Evolutionary conservation across 2,888 invertebrate species (phyloP).

Genomic region (Cheilosia vulpina): DNA sequence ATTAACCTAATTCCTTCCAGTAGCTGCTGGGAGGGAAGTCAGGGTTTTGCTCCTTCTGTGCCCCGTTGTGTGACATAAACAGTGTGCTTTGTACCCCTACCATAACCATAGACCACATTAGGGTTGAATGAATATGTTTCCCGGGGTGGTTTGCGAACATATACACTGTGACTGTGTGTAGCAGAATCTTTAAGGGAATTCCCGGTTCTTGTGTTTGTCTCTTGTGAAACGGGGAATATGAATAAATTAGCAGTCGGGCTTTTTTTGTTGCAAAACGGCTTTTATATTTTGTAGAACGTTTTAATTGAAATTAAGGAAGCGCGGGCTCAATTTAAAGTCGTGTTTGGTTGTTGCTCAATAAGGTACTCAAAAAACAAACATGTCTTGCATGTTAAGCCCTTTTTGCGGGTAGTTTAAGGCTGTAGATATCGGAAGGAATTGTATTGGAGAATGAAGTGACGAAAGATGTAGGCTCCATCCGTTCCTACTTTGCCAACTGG

Average conservation of each 20-base stretch:
- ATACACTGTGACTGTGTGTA: not conserved
- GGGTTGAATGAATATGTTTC: conserved; percentile 51
- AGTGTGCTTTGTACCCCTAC: conserved; percentile 26
- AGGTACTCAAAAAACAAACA: no score
- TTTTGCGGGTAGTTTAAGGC: no score
- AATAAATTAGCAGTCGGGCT: conserved; percentile 26
- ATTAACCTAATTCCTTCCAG: conserved; percentile 72
- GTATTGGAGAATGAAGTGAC: no score
- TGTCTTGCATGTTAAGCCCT: no score
- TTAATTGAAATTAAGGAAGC: not conserved
- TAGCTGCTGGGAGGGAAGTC: conserved; percentile 59
- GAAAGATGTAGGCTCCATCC: accelerated
- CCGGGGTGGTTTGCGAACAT: conserved; percentile 29
- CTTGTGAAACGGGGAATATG: conserved; percentile 8
- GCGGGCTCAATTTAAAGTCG: not conserved
- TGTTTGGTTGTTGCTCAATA: not conserved
- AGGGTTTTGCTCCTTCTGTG: conserved; percentile 10
- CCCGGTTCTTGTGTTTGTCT: conserved; percentile 37
- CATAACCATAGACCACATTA: conserved; percentile 45
- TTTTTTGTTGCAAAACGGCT: not conserved
- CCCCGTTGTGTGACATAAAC: conserved; percentile 12
- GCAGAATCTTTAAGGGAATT: conserved; percentile 33
- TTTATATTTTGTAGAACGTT: not conserved
- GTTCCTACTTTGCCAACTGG: no score
- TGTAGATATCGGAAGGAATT: no score